phyloP scores from a whole-genome alignment of 2,797 vertebrate species.

The Lophotriccus pileatus region DNA sequence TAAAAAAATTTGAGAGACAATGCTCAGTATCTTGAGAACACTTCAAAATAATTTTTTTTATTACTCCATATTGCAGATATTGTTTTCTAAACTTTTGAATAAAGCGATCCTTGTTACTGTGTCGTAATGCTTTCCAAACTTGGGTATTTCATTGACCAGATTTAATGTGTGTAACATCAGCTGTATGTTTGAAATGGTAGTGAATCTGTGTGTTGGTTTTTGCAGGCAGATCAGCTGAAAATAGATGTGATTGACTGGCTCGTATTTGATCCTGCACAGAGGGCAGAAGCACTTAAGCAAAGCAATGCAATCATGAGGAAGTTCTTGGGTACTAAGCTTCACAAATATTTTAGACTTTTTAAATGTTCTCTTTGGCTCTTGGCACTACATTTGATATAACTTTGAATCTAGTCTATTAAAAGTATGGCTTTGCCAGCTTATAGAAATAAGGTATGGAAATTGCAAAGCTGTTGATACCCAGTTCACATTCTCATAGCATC shows the following conservation, averaged over 20 bases:
- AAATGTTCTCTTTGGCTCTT: not conserved
- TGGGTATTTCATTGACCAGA: not conserved
- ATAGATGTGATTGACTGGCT: slow-evolving; percentile 97
- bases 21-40: not conserved
- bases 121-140: not conserved
- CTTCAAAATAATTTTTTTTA: not conserved
- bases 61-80: not conserved
- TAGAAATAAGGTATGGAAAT: not conserved
- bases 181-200: not conserved
- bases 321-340: slow-evolving; percentile 84
- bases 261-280: slow-evolving; percentile 90
- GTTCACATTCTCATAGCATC: slow-evolving; percentile 76
- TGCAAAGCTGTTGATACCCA: not conserved
- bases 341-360: not conserved
- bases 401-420: not conserved
- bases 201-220: not conserved
- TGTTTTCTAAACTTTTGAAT: not conserved
- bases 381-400: not conserved
- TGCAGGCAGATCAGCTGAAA: slow-evolving; percentile 89
- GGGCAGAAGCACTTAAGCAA: slow-evolving; percentile 93
- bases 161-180: not conserved
- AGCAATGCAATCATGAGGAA: slow-evolving; percentile 98
- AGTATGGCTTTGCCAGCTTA: not conserved
- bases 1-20: not conserved
- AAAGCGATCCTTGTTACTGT: not conserved